Evolutionary conservation across 2,888 invertebrate species (phyloP).

Genomic region (Lasioglossum oenotherae): DNA sequence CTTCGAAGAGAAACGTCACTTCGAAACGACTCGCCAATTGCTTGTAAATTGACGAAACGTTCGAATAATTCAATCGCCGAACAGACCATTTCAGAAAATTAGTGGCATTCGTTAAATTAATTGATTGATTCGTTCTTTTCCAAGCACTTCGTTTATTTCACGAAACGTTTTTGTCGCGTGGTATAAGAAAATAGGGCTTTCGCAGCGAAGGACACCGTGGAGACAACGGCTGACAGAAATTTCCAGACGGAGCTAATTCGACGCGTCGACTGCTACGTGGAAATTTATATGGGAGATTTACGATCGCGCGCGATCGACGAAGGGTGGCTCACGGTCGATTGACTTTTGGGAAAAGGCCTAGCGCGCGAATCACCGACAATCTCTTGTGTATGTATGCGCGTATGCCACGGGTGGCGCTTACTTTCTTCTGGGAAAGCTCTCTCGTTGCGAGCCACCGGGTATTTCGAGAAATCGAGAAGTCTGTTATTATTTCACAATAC

Average conservation of each 20-base stretch:
- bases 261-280: slow-evolving; percentile 50
- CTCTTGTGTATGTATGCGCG: slow-evolving; percentile 48
- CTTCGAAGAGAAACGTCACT: background rate
- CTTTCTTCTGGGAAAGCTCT: slow-evolving; percentile 54
- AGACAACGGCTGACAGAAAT: slow-evolving; percentile 55
- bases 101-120: background rate
- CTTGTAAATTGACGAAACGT: background rate
- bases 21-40: background rate
- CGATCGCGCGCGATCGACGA: slow-evolving; percentile 74
- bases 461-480: background rate
- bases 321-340: slow-evolving; percentile 79
- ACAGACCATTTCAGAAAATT: background rate
- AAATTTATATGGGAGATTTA: slow-evolving; percentile 70
- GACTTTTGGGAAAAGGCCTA: slow-evolving; percentile 74
- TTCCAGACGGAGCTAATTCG: slow-evolving; percentile 66
- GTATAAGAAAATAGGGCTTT: background rate
- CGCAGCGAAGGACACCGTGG: background rate
- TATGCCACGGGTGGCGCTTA: slow-evolving; percentile 61
- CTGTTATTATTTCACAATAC: too few species aligned
- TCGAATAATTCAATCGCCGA: background rate
- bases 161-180: background rate
- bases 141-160: background rate
- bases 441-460: background rate
- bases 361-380: slow-evolving; percentile 59
- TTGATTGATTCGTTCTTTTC: background rate